Percentiles rank a stretch among this genome's conserved stretches.
Conservation (phyloP, 2,888 invertebrate species). For the Ochlodes sylvanus region DNA sequence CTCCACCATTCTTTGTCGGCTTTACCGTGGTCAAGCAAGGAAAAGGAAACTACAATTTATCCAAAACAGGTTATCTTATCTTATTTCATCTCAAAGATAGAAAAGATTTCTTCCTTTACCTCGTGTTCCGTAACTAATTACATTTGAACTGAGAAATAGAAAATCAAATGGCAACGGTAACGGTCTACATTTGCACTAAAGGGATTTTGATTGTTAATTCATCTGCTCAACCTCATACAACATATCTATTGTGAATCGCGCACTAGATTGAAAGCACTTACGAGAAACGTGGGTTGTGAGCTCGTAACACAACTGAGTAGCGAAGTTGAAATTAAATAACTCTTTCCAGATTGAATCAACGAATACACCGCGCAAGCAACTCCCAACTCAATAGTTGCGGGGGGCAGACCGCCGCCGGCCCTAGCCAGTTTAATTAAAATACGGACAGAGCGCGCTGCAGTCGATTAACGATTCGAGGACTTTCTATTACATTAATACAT, state of each 20-base stretch:
- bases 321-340: slow-evolving; percentile 13
- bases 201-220: too few relatives aligned
- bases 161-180: too few relatives aligned
- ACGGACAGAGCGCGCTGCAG: slow-evolving; percentile 8
- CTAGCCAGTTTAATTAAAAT: slow-evolving; percentile 22
- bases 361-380: slow-evolving; percentile 17
- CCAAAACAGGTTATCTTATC: not conserved
- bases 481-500: not conserved
- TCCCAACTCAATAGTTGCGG: slow-evolving; percentile 19
- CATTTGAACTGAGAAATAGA: too few relatives aligned
- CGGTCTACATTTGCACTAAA: too few relatives aligned
- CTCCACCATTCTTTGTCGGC: not conserved
- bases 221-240: too few relatives aligned
- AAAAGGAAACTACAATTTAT: not conserved
- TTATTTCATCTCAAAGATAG: not conserved
- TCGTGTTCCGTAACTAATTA: too few relatives aligned
- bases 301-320: not conserved
- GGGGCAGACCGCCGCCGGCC: not conserved
- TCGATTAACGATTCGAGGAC: slow-evolving; percentile 5
- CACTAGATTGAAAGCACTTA: too few relatives aligned
- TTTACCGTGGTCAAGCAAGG: not conserved
- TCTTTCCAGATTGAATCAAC: slow-evolving; percentile 22
- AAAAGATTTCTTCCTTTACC: too few relatives aligned
- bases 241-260: too few relatives aligned
- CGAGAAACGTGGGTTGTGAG: not conserved